Conservation (phyloP, 2,113 vertebrate genomes). For the cattle (Bos taurus) region ARS-UCD2.0 NC_037334.1:56833501-56834000, state of each 20-base stretch:
- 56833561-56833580: conserved; percentile 24
- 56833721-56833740: background rate
- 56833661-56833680: background rate
- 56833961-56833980: background rate
- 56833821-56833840: background rate
- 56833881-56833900: background rate
- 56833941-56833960: background rate
- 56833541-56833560: conserved; percentile 8
- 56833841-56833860: background rate
- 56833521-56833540: background rate
- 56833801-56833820: background rate
- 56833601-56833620: background rate
- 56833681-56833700: background rate
- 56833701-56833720: background rate
- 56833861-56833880: background rate
- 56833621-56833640: background rate
- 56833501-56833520: conserved; percentile 27
- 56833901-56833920: background rate
- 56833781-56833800: background rate
- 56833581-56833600: background rate
- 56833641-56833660: background rate
- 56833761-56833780: background rate
- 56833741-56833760: background rate
- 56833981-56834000: background rate
- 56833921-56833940: background rate